Percentiles rank a stretch among this genome's conserved stretches.
These are phyloP conservation scores for Neodiprion pinetum DNA, from an alignment of 1,140 invertebrate species.

Conservation along the genomic window DNA sequence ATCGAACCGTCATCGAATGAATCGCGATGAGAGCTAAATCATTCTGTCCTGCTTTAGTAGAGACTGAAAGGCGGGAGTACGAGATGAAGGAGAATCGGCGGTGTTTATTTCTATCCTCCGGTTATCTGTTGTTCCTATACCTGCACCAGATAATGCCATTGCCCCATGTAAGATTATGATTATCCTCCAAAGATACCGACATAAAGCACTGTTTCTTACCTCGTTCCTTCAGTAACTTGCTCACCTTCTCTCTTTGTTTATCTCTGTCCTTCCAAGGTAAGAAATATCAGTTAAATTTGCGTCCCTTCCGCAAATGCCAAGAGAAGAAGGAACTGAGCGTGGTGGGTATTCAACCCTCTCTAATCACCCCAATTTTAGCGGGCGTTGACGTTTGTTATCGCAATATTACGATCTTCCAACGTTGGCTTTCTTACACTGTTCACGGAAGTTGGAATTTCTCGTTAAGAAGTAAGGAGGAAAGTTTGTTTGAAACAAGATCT, in stretches of 20 bases:
- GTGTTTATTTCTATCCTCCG: conserved; percentile 52
- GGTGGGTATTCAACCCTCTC: conserved; percentile 30
- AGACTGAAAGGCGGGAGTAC: conserved; percentile 31
- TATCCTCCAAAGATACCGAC: conserved; percentile 53
- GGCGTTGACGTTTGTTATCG: conserved; percentile 47
- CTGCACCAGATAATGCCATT: conserved; percentile 26
- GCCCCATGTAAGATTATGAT: conserved; percentile 51
- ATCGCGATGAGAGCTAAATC: conserved; percentile 21
- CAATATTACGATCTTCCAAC: conserved; percentile 22
- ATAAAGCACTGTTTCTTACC: conserved; percentile 48
- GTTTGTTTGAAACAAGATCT: neutral
- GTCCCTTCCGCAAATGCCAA: neutral
- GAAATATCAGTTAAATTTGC: neutral
- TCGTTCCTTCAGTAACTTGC: conserved; percentile 22
- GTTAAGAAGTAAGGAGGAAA: neutral
- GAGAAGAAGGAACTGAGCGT: neutral
- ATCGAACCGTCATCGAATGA: neutral
- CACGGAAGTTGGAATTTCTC: neutral
- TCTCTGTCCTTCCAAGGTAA: neutral
- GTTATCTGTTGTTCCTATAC: conserved; percentile 9
- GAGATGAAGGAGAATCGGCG: conserved; percentile 21
- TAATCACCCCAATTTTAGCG: conserved; percentile 48
- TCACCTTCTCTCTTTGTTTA: conserved; percentile 23
- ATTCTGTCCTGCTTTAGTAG: conserved; percentile 36
- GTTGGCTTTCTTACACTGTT: neutral